Base-by-base conservation (phyloP, 1,140 invertebrate species). In the Schlechtendalia chinensis region DNA sequence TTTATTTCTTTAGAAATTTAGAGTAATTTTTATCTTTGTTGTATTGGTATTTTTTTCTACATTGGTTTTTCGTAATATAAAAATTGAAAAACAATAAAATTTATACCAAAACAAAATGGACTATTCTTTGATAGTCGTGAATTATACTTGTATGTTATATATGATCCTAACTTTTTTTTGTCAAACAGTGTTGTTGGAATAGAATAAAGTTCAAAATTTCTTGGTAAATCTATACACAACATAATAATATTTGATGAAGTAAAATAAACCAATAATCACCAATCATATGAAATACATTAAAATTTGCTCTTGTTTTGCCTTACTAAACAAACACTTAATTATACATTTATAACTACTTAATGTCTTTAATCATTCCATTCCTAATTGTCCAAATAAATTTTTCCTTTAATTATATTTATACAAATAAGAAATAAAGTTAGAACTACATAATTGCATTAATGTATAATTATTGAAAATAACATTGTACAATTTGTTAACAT, bases 1-100 rank as follows among this genome's bases (percentile, higher is more conserved):
- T 45, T 58, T 58, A 75, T 75, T 77, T 77, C 54, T 24, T 17
- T 59, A 77, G 54, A 77, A 77, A 39, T 77, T 56, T 47, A 77
- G 59, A 59, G 72, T 59, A 39, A 74, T 77, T 77, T 77, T 32
- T 59, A 59, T 58, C 47, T 72, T 54, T 54, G 39, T 59, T 77
- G 54, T 59, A 77, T 14, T 59, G 72, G 72, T 77, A 77, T 77
- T 77, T 77, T 45, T 59, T 77, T 58, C 22, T 45, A 45, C 3
- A 59, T 75, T 77, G 54, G 59, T 77, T 58, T 77, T 77, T 77
- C n/a, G 22, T 77, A 24, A 27, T 24, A 77, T 39, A 59, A 58
- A 75, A 22, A 58, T 29, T 59, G n/a, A 77, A 59, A 47, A 77
- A 77, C 53, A 75, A 56, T 56, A 77, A 77, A 22, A n/a, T 58